Evolutionary conservation across 2,797 vertebrate genomes (phyloP).

Genomic region (Tadarida brasiliensis): DNA sequence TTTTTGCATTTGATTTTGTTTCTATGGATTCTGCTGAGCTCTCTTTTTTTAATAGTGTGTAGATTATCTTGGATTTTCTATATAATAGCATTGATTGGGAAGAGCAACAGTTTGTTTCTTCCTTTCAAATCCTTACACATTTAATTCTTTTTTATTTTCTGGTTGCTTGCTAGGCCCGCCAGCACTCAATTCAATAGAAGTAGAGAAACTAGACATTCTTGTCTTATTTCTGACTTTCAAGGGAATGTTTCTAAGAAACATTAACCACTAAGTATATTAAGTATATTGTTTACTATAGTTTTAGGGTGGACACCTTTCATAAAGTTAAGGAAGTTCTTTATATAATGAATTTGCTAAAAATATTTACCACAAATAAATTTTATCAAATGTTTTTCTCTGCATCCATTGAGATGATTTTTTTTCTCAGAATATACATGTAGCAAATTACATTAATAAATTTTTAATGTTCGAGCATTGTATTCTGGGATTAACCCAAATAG

Average conservation of each 20-base stretch:
- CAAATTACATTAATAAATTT: neutral
- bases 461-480: neutral
- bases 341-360: neutral
- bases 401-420: conserved; percentile 8
- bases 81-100: neutral
- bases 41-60: neutral
- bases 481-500: neutral
- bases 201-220: neutral
- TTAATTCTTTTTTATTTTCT: conserved; percentile 9
- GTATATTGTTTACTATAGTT: neutral
- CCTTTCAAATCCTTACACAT: neutral
- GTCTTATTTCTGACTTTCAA: neutral
- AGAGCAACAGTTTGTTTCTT: neutral
- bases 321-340: neutral
- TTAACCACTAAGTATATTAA: neutral
- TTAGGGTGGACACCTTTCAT: neutral
- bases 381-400: neutral
- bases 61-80: conserved; percentile 23
- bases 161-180: neutral
- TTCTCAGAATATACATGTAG: neutral
- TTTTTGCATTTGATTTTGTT: conserved; percentile 49
- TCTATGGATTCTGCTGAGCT: neutral
- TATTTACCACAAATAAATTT: neutral
- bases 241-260: neutral
- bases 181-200: neutral